Evolutionary conservation across 1,140 invertebrate genomes (phyloP).

Genomic region (Drosophila quadrilineata): DNA sequence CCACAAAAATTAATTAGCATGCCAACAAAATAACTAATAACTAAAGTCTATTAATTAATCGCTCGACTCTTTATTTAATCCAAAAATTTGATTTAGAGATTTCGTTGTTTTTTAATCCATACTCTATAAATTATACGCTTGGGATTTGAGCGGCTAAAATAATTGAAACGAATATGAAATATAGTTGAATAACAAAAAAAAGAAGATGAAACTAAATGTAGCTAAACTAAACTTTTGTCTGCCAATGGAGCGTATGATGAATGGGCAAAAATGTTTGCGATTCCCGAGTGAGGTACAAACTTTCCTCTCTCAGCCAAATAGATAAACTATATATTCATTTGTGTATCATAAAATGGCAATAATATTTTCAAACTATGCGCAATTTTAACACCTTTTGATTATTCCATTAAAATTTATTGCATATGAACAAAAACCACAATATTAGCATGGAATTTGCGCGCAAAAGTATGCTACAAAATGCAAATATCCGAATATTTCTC

Average conservation of each 20-base stretch:
- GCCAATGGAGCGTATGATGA: slow-evolving; percentile 5
- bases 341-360: too few relatives aligned
- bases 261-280: not conserved
- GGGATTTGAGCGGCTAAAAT: not conserved
- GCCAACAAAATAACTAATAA: slow-evolving; percentile 33
- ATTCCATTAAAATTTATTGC: too few relatives aligned
- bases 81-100: slow-evolving; percentile 8
- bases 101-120: not conserved
- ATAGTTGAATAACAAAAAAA: slow-evolving; percentile 1
- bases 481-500: too few relatives aligned
- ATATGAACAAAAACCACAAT: too few relatives aligned
- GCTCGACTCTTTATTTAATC: slow-evolving; percentile 14
- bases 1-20: slow-evolving; percentile 57
- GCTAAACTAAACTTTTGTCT: too few relatives aligned
- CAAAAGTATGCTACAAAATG: too few relatives aligned
- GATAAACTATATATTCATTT: too few relatives aligned
- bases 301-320: not conserved
- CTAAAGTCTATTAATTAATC: slow-evolving; percentile 50
- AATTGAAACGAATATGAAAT: slow-evolving; percentile 6
- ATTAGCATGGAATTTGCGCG: too few relatives aligned
- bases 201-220: too few relatives aligned
- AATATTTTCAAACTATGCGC: too few relatives aligned
- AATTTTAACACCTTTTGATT: too few relatives aligned
- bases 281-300: too few relatives aligned
- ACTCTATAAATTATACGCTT: slow-evolving; percentile 5